phyloP scores from a whole-genome alignment of 1,140 invertebrate species.

The Xylocopa sonorina region DNA sequence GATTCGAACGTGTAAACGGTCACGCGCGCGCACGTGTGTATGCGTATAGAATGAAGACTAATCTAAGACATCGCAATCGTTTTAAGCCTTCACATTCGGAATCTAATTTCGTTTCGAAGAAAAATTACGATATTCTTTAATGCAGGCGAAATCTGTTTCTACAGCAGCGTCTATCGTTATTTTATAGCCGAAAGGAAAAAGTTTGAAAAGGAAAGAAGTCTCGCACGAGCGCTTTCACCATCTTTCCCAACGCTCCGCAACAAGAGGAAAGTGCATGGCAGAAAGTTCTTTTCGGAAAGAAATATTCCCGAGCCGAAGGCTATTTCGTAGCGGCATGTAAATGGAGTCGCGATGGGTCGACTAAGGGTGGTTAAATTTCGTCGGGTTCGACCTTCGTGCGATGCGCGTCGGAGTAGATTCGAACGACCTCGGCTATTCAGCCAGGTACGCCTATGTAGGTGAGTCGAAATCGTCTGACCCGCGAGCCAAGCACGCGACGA shows the following conservation, averaged over 20 bases:
- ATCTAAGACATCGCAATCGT: too few relatives aligned
- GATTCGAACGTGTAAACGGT: neutral
- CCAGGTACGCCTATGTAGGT: conserved; percentile 58
- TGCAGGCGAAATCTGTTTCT: too few relatives aligned
- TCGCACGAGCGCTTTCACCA: neutral
- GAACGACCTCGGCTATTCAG: conserved; percentile 63
- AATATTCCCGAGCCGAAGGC: conserved; percentile 33
- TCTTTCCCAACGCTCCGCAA: neutral
- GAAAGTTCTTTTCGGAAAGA: conserved; percentile 15
- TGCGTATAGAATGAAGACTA: neutral
- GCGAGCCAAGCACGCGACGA: conserved; percentile 76
- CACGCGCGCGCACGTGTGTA: neutral
- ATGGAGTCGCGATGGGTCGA: conserved; percentile 36
- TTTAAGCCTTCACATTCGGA: neutral
- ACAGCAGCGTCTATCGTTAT: neutral
- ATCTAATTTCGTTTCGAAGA: too few relatives aligned
- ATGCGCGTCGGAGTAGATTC: conserved; percentile 23
- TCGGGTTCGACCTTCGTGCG: conserved; percentile 54
- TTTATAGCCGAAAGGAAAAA: neutral
- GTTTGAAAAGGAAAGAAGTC: neutral
- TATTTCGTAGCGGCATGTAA: conserved; percentile 50
- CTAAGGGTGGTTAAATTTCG: conserved; percentile 38
- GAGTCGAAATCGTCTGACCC: conserved; percentile 71
- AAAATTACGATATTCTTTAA: too few relatives aligned
- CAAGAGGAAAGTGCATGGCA: conserved; percentile 25